A percentile compares a stretch with the other conserved stretches of the same genome.
Evolutionary conservation across 2,797 vertebrate genomes (phyloP).

Genomic region (Hoplostethus atlanticus): DNA sequence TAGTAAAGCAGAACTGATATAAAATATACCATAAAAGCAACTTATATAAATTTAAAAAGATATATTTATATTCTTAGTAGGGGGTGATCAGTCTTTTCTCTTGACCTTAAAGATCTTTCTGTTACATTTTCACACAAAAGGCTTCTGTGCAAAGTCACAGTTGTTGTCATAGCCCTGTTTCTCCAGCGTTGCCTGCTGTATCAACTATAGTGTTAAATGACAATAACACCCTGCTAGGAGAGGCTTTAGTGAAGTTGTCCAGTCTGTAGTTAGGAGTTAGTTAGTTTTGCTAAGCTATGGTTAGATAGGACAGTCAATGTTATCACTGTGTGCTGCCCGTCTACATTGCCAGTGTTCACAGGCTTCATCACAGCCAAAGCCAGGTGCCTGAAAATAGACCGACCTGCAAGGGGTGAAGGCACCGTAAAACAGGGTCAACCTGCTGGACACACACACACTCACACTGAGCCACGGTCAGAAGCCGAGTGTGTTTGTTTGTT

Average conservation of each 20-base stretch:
- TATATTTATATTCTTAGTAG: too few relatives aligned
- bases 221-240: neutral
- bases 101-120: too few relatives aligned
- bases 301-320: neutral
- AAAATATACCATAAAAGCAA: too few relatives aligned
- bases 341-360: constrained; percentile 7
- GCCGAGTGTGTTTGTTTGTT: constrained; percentile 39
- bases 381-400: constrained; percentile 39
- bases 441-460: constrained; percentile 13
- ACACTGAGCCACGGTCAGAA: constrained; percentile 13
- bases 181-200: neutral
- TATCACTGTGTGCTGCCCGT: neutral
- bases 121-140: too few relatives aligned
- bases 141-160: neutral
- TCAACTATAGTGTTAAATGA: neutral
- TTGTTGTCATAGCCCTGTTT: neutral
- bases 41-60: too few relatives aligned
- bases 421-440: constrained; percentile 12
- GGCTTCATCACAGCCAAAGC: constrained; percentile 18
- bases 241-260: neutral
- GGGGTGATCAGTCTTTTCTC: too few relatives aligned
- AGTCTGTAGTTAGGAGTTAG: neutral
- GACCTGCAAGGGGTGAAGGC: constrained; percentile 4
- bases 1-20: too few relatives aligned
- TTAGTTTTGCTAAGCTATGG: neutral